phyloP scores from a whole-genome alignment of 2,888 invertebrate species.

The Ischnura elegans region DNA sequence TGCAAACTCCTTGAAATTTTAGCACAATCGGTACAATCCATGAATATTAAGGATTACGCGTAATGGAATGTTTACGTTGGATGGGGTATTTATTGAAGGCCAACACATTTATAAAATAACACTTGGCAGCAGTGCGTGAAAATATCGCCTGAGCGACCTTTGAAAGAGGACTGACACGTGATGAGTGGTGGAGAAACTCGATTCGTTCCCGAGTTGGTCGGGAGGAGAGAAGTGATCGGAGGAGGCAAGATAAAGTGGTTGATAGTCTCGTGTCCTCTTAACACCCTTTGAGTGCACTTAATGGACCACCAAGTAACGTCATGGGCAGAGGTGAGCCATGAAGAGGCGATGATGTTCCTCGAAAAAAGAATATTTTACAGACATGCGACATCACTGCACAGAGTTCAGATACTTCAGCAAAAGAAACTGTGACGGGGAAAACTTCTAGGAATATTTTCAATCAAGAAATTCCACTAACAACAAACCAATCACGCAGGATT shows the following conservation, averaged over 20 bases:
- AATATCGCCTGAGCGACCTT: constrained; percentile 34
- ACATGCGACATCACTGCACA: neutral
- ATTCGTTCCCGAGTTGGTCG: constrained; percentile 42
- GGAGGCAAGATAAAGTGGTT: constrained; percentile 53
- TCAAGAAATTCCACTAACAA: too few relatives aligned
- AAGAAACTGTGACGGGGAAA: too few relatives aligned
- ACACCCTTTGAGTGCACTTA: constrained; percentile 62
- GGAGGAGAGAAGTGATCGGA: constrained; percentile 18
- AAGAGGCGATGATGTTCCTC: neutral
- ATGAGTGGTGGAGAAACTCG: constrained; percentile 41
- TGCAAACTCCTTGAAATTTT: too few relatives aligned
- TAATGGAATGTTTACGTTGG: too few relatives aligned
- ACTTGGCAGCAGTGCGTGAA: neutral
- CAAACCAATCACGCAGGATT: too few relatives aligned
- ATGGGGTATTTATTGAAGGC: too few relatives aligned
- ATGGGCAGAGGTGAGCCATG: constrained; percentile 47
- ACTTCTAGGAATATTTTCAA: too few relatives aligned
- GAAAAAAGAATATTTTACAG: neutral
- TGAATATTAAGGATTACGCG: too few relatives aligned
- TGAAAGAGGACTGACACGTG: neutral
- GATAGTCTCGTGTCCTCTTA: constrained; percentile 60
- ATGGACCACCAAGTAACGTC: constrained; percentile 57
- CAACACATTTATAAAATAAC: too few relatives aligned
- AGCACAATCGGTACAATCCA: too few relatives aligned
- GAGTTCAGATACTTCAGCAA: neutral